These are phyloP conservation scores for Caenorhabditis wallacei DNA, from an alignment of 2,888 invertebrate species.

Conservation along the genomic window DNA sequence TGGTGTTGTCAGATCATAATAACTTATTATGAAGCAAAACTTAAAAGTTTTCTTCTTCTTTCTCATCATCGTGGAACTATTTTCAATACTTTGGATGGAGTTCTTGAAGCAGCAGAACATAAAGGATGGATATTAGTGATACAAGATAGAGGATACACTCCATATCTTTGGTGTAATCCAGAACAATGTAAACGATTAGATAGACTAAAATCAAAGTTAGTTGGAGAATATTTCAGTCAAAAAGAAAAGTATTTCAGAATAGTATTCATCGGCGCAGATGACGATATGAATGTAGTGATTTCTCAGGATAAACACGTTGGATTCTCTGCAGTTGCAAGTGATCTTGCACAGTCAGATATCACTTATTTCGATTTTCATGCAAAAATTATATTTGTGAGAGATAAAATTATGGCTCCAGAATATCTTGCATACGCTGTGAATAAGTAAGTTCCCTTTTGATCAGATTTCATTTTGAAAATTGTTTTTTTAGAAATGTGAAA, in stretches of 20 bases:
- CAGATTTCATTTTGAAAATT: not conserved
- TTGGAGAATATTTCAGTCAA: not conserved
- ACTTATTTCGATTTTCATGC: slow-evolving; percentile 50
- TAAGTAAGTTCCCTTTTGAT: slow-evolving; percentile 43
- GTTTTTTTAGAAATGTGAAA: slow-evolving; percentile 57
- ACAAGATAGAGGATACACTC: slow-evolving; percentile 69
- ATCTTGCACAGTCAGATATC: slow-evolving; percentile 56
- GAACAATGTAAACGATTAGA: slow-evolving; percentile 64
- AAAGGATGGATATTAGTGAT: slow-evolving; percentile 68
- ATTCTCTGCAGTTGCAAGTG: slow-evolving; percentile 61
- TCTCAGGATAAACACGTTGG: slow-evolving; percentile 57
- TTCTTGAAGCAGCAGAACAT: slow-evolving; percentile 63
- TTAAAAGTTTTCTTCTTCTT: slow-evolving; percentile 68
- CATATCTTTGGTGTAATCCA: slow-evolving; percentile 60
- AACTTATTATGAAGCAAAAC: slow-evolving; percentile 67
- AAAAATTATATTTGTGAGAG: slow-evolving; percentile 66
- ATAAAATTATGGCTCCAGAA: slow-evolving; percentile 63
- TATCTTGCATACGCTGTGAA: slow-evolving; percentile 66
- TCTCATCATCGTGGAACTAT: slow-evolving; percentile 68
- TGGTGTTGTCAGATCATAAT: slow-evolving; percentile 63
- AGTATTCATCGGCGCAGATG: slow-evolving; percentile 50
- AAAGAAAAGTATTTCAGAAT: slow-evolving; percentile 31
- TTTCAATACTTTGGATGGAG: slow-evolving; percentile 67
- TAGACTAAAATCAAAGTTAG: slow-evolving; percentile 45
- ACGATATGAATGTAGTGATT: slow-evolving; percentile 47